phyloP scores from a whole-genome alignment of 2,797 vertebrate species.

The Cyclura pinguis region DNA sequence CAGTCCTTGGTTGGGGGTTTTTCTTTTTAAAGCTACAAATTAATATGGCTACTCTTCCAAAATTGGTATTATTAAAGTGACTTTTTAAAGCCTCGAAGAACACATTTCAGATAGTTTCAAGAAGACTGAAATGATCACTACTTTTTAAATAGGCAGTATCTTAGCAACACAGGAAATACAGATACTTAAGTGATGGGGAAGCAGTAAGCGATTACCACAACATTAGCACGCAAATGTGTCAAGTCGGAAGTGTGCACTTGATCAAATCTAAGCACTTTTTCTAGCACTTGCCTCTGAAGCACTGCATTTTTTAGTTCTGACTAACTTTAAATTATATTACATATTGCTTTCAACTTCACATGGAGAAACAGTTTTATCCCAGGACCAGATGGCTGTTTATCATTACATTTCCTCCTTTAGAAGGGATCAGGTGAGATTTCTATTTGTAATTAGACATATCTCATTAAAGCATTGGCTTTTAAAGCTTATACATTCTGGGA shows the following conservation, averaged over 20 bases:
- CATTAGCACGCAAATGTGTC: neutral
- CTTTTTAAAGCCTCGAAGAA: neutral
- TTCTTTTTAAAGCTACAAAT: neutral
- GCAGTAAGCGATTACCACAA: neutral
- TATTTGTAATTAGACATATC: neutral
- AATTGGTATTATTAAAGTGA: neutral
- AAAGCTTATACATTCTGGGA: neutral
- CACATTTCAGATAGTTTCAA: neutral
- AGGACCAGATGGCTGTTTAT: neutral
- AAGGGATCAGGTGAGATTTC: neutral
- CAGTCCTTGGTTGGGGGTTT: no score
- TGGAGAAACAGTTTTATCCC: neutral
- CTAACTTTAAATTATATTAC: conserved; percentile 29
- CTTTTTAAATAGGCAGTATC: conserved; percentile 14
- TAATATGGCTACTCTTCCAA: neutral
- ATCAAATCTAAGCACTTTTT: conserved; percentile 30
- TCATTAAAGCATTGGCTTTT: neutral
- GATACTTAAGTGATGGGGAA: conserved; percentile 4
- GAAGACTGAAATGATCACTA: conserved; percentile 13
- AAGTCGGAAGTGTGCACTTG: conserved; percentile 25
- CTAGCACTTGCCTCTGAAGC: conserved; percentile 12
- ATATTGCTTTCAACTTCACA: neutral
- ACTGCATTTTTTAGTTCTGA: conserved; percentile 39
- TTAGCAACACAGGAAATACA: neutral
- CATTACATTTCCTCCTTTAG: neutral